A percentile compares a stretch with the other conserved stretches of the same genome.
Conservation (phyloP, 2,113 vertebrate genomes). For the Oryzias curvinotus region DNA sequence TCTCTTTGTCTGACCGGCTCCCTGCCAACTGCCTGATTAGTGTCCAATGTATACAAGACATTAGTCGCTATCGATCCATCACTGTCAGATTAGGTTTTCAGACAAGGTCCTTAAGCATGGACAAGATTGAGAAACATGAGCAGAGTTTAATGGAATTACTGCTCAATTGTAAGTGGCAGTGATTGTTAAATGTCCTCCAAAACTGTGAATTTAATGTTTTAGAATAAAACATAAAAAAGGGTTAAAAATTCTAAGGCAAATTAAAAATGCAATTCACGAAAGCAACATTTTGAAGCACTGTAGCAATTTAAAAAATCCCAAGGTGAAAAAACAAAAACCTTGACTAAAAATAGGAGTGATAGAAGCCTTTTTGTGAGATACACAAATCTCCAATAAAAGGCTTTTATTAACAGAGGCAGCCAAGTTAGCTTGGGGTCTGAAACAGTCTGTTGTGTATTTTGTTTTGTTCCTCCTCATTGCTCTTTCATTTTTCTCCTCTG, state of each 20-base stretch:
- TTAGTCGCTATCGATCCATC: neutral
- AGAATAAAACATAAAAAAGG: too few relatives aligned
- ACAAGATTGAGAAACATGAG: neutral
- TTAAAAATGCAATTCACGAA: too few relatives aligned
- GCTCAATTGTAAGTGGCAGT: neutral
- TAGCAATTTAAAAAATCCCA: too few relatives aligned
- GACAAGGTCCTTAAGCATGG: neutral
- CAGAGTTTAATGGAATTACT: neutral
- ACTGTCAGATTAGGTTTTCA: neutral
- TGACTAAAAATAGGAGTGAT: too few relatives aligned
- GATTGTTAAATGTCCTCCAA: neutral
- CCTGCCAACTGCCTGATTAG: slow-evolving; percentile 29
- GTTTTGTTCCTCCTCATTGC: slow-evolving; percentile 26
- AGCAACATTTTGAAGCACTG: too few relatives aligned
- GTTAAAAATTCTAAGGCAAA: too few relatives aligned
- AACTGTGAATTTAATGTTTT: too few relatives aligned
- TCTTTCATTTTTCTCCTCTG: slow-evolving; percentile 54
- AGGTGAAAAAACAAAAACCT: too few relatives aligned
- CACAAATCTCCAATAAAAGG: slow-evolving; percentile 9
- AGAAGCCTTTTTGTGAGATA: neutral
- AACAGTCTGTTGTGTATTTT: slow-evolving; percentile 27
- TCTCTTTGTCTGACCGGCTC: slow-evolving; percentile 11
- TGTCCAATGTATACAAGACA: neutral
- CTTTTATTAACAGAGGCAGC: slow-evolving; percentile 28
- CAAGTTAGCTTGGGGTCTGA: slow-evolving; percentile 16